phyloP scores from a whole-genome alignment of 2,797 vertebrate species.

The Platyrinchus mystaceus region DNA sequence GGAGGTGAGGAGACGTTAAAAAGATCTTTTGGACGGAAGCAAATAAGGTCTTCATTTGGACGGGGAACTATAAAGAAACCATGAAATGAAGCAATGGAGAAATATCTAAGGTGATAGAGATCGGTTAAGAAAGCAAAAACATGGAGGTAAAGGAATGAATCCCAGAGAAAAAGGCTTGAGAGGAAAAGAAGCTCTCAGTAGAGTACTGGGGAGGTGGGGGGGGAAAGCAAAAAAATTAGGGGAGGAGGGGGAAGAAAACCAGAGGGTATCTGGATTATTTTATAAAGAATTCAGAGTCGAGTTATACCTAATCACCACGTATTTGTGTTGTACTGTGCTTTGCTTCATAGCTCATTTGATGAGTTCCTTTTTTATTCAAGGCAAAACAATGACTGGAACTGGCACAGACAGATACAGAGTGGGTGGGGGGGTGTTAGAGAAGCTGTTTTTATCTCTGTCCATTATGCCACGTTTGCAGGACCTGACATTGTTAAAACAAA shows the following conservation, averaged over 20 bases:
- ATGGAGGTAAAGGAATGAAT: background rate
- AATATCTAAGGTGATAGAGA: background rate
- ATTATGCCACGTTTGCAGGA: background rate
- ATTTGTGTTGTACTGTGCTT: background rate
- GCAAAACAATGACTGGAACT: background rate
- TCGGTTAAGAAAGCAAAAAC: background rate
- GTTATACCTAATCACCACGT: background rate
- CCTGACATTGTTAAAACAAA: background rate
- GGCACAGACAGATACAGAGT: background rate
- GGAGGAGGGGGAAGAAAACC: background rate
- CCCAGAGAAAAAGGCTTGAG: background rate
- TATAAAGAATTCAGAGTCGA: background rate
- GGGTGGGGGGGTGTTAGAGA: background rate
- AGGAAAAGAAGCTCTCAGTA: background rate
- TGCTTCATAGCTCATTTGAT: background rate
- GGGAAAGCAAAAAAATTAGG: background rate
- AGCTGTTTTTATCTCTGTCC: background rate
- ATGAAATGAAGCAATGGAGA: background rate
- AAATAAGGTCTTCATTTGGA: background rate
- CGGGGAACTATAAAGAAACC: background rate
- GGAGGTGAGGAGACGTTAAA: fast-evolving
- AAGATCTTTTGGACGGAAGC: background rate
- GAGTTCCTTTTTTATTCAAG: background rate
- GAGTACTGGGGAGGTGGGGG: too few species aligned
- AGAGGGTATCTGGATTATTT: background rate